These are phyloP conservation scores for Malurus alboscapulatus DNA, from an alignment of 2,113 vertebrate genomes.

Conservation along the genomic window DNA sequence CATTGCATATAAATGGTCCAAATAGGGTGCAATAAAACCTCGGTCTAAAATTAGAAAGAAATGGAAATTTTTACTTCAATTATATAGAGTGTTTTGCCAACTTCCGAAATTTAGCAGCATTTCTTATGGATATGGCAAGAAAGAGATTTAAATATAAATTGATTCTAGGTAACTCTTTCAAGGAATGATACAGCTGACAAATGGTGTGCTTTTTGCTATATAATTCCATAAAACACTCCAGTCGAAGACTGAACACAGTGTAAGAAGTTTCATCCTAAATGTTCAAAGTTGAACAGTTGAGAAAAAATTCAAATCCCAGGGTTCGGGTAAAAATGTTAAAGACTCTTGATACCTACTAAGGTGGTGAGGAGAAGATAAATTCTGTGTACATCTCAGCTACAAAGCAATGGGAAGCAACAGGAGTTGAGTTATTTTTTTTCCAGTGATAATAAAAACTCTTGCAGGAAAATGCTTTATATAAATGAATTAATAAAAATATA, in stretches of 20 bases:
- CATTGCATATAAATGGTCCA: slow-evolving; percentile 1
- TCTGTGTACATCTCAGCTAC: background rate
- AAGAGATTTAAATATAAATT: slow-evolving; percentile 26
- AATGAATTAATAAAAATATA: slow-evolving; percentile 42
- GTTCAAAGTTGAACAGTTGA: background rate
- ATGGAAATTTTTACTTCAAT: background rate
- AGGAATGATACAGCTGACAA: background rate
- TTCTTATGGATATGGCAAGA: background rate
- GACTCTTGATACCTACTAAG: background rate
- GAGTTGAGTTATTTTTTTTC: background rate
- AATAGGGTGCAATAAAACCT: background rate
- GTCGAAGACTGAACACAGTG: background rate
- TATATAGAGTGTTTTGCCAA: background rate
- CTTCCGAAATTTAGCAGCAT: background rate
- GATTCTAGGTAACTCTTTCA: background rate
- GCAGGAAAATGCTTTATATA: slow-evolving; percentile 1
- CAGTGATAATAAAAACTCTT: background rate
- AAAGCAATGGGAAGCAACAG: background rate
- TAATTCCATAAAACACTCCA: background rate
- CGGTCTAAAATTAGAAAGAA: background rate
- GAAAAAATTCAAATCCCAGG: background rate
- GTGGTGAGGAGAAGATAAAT: background rate
- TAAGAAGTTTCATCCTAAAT: background rate
- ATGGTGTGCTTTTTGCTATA: background rate
- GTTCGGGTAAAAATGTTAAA: background rate